Evolutionary conservation across 2,888 invertebrate species (phyloP).

Genomic region (Rhagium mordax): DNA sequence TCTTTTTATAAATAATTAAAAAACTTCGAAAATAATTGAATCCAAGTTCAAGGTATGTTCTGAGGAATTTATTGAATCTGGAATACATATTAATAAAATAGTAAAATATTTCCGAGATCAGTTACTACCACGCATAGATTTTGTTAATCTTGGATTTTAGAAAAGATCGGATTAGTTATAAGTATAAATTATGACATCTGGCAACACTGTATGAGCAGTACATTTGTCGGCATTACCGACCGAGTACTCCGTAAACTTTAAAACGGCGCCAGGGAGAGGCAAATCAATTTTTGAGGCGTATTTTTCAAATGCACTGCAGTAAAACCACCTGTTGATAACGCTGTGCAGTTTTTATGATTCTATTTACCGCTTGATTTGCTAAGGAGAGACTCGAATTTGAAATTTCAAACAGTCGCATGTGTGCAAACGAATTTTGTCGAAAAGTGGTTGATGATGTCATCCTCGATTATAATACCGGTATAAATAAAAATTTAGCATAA

Average conservation of each 20-base stretch:
- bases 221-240: slow-evolving; percentile 33
- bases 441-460: slow-evolving; percentile 37
- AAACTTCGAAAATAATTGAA: too few species aligned
- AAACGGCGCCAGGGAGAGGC: slow-evolving; percentile 34
- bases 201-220: slow-evolving; percentile 18
- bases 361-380: neutral
- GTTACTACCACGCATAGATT: too few species aligned
- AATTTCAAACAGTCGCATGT: slow-evolving; percentile 31
- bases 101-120: too few species aligned
- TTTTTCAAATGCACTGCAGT: neutral
- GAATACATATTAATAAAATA: neutral
- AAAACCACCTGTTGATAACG: slow-evolving; percentile 34
- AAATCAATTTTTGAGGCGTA: slow-evolving; percentile 27
- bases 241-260: slow-evolving; percentile 19
- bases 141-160: too few species aligned
- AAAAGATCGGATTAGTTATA: too few species aligned
- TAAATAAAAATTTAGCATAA: slow-evolving; percentile 20
- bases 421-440: slow-evolving; percentile 30
- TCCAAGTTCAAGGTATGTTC: neutral
- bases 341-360: neutral
- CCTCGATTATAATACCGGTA: slow-evolving; percentile 28
- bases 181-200: neutral
- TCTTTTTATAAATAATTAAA: too few species aligned
- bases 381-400: slow-evolving; percentile 12
- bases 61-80: neutral